Base-by-base conservation (phyloP, 2,888 invertebrate species). In the Chaitophorus viminalis region DNA sequence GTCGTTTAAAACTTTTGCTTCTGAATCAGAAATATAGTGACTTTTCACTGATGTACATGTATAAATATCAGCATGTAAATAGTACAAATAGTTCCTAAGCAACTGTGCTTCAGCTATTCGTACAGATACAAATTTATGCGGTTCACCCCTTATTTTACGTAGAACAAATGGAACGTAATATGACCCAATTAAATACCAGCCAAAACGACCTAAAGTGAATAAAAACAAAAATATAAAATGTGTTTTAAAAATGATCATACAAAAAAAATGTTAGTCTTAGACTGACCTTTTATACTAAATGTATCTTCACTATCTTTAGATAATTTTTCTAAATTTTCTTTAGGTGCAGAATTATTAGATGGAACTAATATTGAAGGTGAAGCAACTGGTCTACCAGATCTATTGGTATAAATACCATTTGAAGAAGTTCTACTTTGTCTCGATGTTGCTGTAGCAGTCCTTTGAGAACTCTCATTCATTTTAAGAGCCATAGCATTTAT, bases 101-200 rank as follows among this genome's bases (percentile, higher is more conserved):
- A 98, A 93, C 92, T 98, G 98, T 91, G 95, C 94, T 92, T 98
- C 98, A 39, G 98, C 96, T 94, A 98, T 97, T 87, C 97, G 94
- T 83, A 98, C 98, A n/a, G 98, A 96, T 91, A 97, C 96, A 91
- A 96, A 98, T 91, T 95, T 95, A 91, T 96, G 96, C 31, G 94
- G 94, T 83, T 89, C 89, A 3, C 14, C 36, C 72, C 90, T 89
- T 11, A 89, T 89, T 11, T 94, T 94, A 33, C 98, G 94, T 91
- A 95, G 95, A 90, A 98, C 96, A 91, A 96, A 98, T 1, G 98
- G 98, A 91, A 98, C 96, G 91, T 95, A 94, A 90, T 94, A 94
- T 91, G 95, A 95, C 89, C 96, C 97, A 82, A 98, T 94, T 90
- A 95, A 95, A 89, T 95, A 95, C 98, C 98, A 98, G 84, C 97